Evolutionary conservation across 1,140 invertebrate genomes (phyloP).

Genomic region (Psilanteris sp.): DNA sequence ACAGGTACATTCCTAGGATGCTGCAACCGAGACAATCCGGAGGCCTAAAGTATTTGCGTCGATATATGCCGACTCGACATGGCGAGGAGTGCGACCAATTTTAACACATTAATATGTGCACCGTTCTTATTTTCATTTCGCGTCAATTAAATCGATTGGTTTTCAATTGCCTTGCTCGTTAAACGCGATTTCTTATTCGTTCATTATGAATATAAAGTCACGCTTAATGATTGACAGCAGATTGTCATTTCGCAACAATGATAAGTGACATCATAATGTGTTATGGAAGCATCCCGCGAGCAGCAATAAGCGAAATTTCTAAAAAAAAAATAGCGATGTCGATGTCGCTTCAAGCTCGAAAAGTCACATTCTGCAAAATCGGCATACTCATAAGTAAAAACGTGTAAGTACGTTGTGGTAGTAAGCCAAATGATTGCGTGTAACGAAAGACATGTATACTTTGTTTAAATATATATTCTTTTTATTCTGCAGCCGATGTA

Average conservation of each 20-base stretch:
- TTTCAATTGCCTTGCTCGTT: too few species aligned
- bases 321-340: constrained; percentile 68
- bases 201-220: too few species aligned
- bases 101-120: constrained; percentile 36
- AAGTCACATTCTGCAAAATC: constrained; percentile 76
- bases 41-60: constrained; percentile 69
- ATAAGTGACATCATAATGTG: constrained; percentile 33
- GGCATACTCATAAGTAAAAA: constrained; percentile 68
- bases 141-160: too few species aligned
- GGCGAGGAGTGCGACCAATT: constrained; percentile 49
- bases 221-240: too few species aligned
- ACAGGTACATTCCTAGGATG: constrained; percentile 99
- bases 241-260: too few species aligned
- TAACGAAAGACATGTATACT: constrained; percentile 57
- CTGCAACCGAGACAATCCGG: constrained; percentile 84
- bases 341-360: constrained; percentile 74
- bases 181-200: too few species aligned
- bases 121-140: too few species aligned
- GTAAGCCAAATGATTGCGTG: constrained; percentile 68
- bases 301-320: constrained; percentile 67
- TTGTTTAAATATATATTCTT: constrained; percentile 22
- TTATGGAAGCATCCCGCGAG: constrained; percentile 52
- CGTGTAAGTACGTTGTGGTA: constrained; percentile 65
- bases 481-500: not conserved
- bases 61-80: constrained; percentile 58